phyloP scores from a whole-genome alignment of 2,113 vertebrate genomes.

The Cyphomyrus plagiostoma region DNA sequence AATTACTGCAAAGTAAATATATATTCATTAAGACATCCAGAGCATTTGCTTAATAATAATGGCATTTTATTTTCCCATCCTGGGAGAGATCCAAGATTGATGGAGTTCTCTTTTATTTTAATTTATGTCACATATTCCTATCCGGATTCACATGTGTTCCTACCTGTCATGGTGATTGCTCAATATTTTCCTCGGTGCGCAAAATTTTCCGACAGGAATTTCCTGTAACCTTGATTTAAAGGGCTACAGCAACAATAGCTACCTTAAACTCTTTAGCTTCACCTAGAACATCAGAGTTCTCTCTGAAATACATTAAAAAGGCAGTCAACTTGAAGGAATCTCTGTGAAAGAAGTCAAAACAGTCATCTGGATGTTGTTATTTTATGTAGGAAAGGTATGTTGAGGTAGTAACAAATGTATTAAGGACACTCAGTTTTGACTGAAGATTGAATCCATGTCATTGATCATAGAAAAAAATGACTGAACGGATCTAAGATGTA shows the following conservation, averaged over 20 bases:
- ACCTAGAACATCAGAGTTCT: background rate
- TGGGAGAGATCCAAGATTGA: background rate
- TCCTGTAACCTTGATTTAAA: background rate
- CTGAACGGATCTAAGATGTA: background rate
- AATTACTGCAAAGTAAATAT: background rate
- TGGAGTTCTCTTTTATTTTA: background rate
- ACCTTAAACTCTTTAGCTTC: background rate
- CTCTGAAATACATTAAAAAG: background rate
- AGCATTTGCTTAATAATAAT: background rate
- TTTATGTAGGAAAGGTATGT: background rate
- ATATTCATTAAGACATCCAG: background rate
- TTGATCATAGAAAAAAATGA: background rate
- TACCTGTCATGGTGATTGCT: background rate
- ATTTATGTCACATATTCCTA: background rate
- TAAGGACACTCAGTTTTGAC: background rate
- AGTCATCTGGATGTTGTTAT: background rate
- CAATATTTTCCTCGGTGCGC: background rate
- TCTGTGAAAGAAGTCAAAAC: background rate
- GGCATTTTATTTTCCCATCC: background rate
- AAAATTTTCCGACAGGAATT: background rate
- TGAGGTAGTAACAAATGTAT: background rate
- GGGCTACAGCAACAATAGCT: background rate
- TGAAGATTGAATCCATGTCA: background rate
- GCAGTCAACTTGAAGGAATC: background rate
- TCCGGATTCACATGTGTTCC: background rate